phyloP scores from a whole-genome alignment of 2,888 invertebrate genomes.

The Clanis bilineata region DNA sequence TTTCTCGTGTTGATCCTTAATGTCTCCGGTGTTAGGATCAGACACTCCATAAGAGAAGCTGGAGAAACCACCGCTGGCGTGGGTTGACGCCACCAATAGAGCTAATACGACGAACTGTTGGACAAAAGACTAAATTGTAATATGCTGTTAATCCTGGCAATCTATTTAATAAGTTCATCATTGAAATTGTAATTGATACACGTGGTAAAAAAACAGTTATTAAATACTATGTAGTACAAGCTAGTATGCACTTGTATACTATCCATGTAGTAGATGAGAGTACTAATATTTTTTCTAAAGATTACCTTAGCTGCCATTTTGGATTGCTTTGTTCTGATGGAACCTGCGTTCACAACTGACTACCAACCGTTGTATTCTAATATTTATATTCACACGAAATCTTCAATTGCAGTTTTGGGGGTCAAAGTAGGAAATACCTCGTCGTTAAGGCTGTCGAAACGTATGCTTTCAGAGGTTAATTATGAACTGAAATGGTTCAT shows the following conservation, averaged over 20 bases:
- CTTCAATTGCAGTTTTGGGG: conserved; percentile 54
- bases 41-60: conserved; percentile 65
- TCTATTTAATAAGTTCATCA: no score
- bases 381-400: conserved; percentile 59
- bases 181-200: no score
- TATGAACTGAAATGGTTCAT: conserved; percentile 50
- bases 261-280: neutral
- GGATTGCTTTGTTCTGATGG: conserved; percentile 39
- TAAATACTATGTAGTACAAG: no score
- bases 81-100: conserved; percentile 46
- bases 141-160: neutral
- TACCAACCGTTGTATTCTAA: conserved; percentile 40
- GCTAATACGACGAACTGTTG: conserved; percentile 60
- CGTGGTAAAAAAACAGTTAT: no score
- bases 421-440: conserved; percentile 54
- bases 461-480: conserved; percentile 51
- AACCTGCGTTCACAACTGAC: conserved; percentile 42
- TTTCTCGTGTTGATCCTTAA: conserved; percentile 79
- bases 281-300: neutral
- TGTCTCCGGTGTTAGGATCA: conserved; percentile 62
- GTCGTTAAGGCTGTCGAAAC: conserved; percentile 46
- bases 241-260: no score
- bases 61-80: conserved; percentile 51
- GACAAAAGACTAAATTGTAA: conserved; percentile 29
- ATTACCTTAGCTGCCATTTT: conserved; percentile 62